Conservation (phyloP, 2,888 invertebrate genomes). For the Julus scanicus region DNA sequence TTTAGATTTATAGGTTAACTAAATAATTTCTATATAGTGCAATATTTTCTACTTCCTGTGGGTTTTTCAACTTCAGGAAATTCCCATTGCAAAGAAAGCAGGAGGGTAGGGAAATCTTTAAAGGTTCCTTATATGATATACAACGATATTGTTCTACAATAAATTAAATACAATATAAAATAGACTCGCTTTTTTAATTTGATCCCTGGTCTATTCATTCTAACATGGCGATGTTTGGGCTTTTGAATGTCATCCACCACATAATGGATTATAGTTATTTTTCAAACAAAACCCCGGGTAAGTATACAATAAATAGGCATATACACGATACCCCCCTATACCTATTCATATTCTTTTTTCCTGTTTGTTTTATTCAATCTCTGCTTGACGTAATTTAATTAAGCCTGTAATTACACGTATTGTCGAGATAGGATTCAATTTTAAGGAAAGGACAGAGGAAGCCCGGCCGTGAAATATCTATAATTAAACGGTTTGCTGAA, state of each 20-base stretch:
- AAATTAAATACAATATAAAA: background rate
- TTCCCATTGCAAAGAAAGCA: background rate
- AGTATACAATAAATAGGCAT: background rate
- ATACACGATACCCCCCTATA: background rate
- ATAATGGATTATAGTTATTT: background rate
- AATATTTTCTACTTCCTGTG: background rate
- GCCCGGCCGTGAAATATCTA: background rate
- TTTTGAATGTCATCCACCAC: background rate
- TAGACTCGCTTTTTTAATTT: background rate
- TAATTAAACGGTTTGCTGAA: background rate
- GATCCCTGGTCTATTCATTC: background rate
- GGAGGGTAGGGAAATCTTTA: background rate
- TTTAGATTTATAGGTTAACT: too few species aligned
- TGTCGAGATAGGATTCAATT: background rate
- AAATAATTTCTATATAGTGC: too few species aligned
- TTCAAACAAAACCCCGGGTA: background rate
- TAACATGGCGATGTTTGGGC: background rate
- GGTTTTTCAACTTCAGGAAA: background rate
- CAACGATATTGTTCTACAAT: background rate
- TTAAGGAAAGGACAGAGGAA: background rate
- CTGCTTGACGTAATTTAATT: background rate
- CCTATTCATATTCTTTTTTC: background rate
- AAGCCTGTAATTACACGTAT: background rate
- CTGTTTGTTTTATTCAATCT: background rate
- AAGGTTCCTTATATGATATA: background rate